A percentile compares a stretch with the other conserved stretches of the same genome.
Evolutionary conservation across 30 jellyfish, hydroid and myxozoan species (phyloP).

Genomic region (Hydractinia symbiolongicarpus): DNA sequence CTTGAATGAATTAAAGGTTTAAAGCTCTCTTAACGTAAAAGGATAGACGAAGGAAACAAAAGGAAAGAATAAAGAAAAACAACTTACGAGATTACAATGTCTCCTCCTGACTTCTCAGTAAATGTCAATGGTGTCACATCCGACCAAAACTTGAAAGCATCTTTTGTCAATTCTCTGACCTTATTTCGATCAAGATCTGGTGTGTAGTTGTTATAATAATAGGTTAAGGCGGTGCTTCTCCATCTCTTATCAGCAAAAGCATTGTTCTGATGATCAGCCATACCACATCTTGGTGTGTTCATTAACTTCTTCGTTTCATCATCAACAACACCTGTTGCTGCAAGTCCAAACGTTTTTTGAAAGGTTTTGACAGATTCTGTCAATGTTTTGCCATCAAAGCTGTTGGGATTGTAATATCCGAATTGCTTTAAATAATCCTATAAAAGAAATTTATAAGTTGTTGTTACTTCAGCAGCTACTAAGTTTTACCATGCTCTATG

Average conservation of each 20-base stretch:
- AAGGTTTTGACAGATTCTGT: background rate
- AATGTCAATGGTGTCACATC: conserved; percentile 27
- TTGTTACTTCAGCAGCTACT: no score
- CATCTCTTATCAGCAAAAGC: conserved; percentile 9
- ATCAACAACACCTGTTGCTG: conserved; percentile 11
- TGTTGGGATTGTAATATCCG: background rate
- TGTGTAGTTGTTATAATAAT: conserved; percentile 8
- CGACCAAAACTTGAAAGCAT: conserved; percentile 20
- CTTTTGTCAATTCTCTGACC: background rate
- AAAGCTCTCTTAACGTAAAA: no score
- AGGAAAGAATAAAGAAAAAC: no score
- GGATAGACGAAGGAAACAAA: no score
- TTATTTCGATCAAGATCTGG: conserved; percentile 2
- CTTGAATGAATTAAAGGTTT: no score
- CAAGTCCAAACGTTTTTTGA: background rate
- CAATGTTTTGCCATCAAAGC: background rate
- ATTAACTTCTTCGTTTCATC: background rate
- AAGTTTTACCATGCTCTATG: no score
- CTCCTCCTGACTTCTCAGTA: background rate
- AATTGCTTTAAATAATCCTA: background rate
- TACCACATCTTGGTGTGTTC: conserved; percentile 29
- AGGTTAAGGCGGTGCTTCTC: conserved; percentile 10
- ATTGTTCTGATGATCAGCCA: conserved; percentile 4
- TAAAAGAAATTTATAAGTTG: background rate
- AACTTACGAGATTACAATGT: no score